phyloP scores from a whole-genome alignment of 2,888 invertebrate genomes.

The Eremobia ochroleuca region DNA sequence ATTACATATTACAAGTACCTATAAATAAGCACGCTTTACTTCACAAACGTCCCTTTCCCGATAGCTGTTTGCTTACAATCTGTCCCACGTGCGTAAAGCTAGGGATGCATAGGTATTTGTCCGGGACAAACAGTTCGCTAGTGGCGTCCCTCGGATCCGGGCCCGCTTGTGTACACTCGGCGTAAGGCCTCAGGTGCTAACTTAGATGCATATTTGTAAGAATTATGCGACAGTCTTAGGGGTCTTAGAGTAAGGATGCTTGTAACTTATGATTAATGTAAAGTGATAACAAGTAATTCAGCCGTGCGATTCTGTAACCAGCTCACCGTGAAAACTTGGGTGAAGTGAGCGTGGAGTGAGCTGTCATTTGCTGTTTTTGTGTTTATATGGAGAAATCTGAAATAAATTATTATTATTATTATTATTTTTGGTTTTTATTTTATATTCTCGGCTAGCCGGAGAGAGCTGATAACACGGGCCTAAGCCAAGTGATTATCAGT shows the following conservation, averaged over 20 bases:
- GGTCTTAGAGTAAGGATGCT: background rate
- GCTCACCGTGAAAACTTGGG: too few species aligned
- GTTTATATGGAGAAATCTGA: too few species aligned
- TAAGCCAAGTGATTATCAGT: too few species aligned
- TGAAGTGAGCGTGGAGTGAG: too few species aligned
- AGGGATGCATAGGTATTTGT: slow-evolving; percentile 67
- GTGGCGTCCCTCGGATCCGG: slow-evolving; percentile 56
- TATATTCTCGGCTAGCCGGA: too few species aligned
- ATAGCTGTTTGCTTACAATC: slow-evolving; percentile 59
- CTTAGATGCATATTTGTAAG: slow-evolving; percentile 62
- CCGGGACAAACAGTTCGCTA: slow-evolving; percentile 63
- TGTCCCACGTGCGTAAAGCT: slow-evolving; percentile 53
- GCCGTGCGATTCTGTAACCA: too few species aligned
- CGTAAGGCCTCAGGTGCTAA: slow-evolving; percentile 65
- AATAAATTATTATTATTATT: too few species aligned
- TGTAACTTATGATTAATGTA: slow-evolving; percentile 1
- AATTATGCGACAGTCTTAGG: slow-evolving; percentile 34
- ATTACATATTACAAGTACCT: background rate
- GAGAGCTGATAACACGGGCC: too few species aligned
- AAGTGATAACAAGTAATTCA: background rate
- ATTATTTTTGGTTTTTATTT: too few species aligned
- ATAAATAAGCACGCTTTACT: slow-evolving; percentile 19
- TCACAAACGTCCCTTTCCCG: slow-evolving; percentile 32
- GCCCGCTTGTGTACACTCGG: slow-evolving; percentile 61
- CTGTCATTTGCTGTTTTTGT: too few species aligned